Evolutionary conservation across 2,113 vertebrate species (phyloP).

Genomic region (Chrysochloris asiatica): DNA sequence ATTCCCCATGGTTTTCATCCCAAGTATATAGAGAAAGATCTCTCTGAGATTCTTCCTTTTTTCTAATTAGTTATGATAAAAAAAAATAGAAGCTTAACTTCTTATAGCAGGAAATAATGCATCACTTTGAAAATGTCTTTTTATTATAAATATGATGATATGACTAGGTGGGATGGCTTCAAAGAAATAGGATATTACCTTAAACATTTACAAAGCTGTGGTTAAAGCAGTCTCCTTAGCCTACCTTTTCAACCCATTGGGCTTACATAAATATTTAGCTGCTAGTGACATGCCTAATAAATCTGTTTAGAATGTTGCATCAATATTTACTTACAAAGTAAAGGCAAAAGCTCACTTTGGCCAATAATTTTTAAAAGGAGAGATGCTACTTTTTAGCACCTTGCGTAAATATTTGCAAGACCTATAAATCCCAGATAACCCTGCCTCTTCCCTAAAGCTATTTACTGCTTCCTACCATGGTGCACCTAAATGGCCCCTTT

Average conservation of each 20-base stretch:
- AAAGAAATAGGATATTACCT: constrained; percentile 76
- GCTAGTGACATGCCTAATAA: constrained; percentile 91
- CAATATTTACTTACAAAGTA: constrained; percentile 90
- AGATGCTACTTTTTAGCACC: constrained; percentile 89
- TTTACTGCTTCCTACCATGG: constrained; percentile 88
- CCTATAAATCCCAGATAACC: constrained; percentile 90
- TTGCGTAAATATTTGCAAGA: constrained; percentile 97
- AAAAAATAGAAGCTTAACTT: constrained; percentile 44
- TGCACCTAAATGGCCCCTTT: constrained; percentile 69
- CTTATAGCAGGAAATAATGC: constrained; percentile 76
- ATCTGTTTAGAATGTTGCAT: constrained; percentile 92
- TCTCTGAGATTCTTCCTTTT: not conserved
- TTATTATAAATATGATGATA: constrained; percentile 80
- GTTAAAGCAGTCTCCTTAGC: constrained; percentile 83
- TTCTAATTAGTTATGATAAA: constrained; percentile 38
- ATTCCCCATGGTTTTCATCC: not conserved
- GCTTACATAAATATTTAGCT: constrained; percentile 94
- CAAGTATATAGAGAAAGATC: not conserved
- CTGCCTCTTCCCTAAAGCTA: constrained; percentile 84
- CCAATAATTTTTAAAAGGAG: constrained; percentile 86
- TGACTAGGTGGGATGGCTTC: constrained; percentile 73
- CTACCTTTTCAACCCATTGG: constrained; percentile 83
- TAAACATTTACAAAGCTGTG: constrained; percentile 79
- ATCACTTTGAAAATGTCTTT: constrained; percentile 70
- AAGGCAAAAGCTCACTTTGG: constrained; percentile 87